Base-by-base conservation (phyloP, 2,797 vertebrate species). In the Girardinus metallicus region DNA sequence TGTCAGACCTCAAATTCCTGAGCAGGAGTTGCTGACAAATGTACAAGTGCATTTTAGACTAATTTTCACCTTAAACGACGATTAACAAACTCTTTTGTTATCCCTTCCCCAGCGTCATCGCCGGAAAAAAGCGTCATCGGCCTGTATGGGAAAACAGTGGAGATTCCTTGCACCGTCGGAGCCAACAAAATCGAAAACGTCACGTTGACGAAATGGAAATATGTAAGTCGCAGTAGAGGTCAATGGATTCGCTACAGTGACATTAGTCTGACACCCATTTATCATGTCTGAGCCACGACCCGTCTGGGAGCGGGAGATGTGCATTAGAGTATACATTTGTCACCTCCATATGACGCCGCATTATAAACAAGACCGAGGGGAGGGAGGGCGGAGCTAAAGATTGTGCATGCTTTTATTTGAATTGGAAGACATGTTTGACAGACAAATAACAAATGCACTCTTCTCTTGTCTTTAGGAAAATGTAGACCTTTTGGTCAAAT, bases 121-220 rank as follows among this genome's bases (percentile, higher is more conserved):
- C 86, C 86, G 49, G 77, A 83, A 76, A 62, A 82, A 31, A 88
- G 84, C 0, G 72, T 96, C 23, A 76, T 44, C 34, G 94, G 95
- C 70, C 66, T 81, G 75, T 95, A 95, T 75, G 95, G 93, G 11
- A 87, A 94, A 66, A 95, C 91, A 0, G 76, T 96, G 0, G 90
- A 91, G 85, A 92, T 96, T 80, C 96, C 95, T 4, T 96, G 96
- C 92, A 89, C 91, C 80, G 86, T 64, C 15, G 89, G 60, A 84
- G 71, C 5, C 12, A 0, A 85, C 18, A 83, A 87, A 21, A 46
- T 70, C 3, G 81, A 91, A 34, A 75, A 92, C 1, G 16, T 86
- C 49, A 0, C 76, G 1, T 76, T 96, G 0, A 88, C 80, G 53
- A 95, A 96, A 93, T 96, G 96, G 96, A 96, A 96, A 96, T 95